Evolutionary conservation across 2,888 invertebrate species (phyloP).

Genomic region (Caenorhabditis macrosperma): DNA sequence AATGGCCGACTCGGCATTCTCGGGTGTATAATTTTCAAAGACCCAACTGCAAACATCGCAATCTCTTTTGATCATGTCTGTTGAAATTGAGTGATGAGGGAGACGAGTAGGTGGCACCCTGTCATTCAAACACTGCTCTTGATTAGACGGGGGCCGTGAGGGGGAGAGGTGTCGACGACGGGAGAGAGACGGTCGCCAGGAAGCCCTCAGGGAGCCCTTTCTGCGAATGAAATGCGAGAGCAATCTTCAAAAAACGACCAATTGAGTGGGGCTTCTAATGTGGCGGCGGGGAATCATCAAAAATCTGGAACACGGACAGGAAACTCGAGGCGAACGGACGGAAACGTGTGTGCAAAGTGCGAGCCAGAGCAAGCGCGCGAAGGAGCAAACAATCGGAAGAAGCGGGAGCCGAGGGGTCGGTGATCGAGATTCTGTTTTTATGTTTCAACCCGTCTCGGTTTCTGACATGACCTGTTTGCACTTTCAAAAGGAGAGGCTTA

Average conservation of each 20-base stretch:
- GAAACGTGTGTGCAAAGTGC: conserved; percentile 17
- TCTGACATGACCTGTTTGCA: conserved; percentile 12
- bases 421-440: conserved; percentile 13
- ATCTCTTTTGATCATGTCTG: not conserved
- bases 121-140: conserved; percentile 40
- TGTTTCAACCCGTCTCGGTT: not conserved
- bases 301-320: conserved; percentile 30
- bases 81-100: not conserved
- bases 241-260: conserved; percentile 10
- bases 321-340: conserved; percentile 7
- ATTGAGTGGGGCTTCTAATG: conserved; percentile 1
- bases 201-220: not conserved
- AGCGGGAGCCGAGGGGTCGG: not conserved
- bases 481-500: not conserved
- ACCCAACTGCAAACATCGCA: not conserved
- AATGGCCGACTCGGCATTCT: too few relatives aligned
- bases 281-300: conserved; percentile 2
- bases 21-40: not conserved
- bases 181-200: not conserved
- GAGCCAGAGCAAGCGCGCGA: conserved; percentile 17
- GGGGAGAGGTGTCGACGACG: not conserved
- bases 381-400: conserved; percentile 16
- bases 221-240: not conserved
- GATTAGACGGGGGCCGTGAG: conserved; percentile 14
- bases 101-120: conserved; percentile 8